Conservation (phyloP, 2,888 invertebrate genomes). For the Aleiodes alternator region DNA sequence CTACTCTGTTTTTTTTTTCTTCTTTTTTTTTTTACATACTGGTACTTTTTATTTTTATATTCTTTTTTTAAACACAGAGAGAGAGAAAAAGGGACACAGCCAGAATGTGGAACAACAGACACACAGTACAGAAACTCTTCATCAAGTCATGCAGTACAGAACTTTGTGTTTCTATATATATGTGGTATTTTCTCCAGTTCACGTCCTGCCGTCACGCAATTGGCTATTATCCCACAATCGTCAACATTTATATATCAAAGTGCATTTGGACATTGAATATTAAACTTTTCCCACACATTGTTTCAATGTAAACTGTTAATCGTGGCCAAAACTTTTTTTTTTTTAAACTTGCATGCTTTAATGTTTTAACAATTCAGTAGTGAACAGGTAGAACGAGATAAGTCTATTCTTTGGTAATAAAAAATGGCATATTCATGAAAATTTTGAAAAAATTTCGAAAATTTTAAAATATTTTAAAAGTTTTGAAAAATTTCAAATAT, state of each 20-base stretch:
- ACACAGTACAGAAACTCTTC: constrained; percentile 34
- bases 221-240: constrained; percentile 29
- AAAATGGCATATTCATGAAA: too few relatives aligned
- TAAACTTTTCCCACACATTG: constrained; percentile 5
- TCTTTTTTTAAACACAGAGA: constrained; percentile 14
- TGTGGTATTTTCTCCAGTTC: constrained; percentile 24
- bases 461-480: too few relatives aligned
- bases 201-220: constrained; percentile 34
- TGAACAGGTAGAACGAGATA: too few relatives aligned
- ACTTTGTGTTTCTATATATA: constrained; percentile 23
- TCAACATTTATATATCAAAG: constrained; percentile 23
- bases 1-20: background rate
- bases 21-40: background rate
- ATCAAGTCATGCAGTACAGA: constrained; percentile 25
- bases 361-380: too few relatives aligned
- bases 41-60: background rate
- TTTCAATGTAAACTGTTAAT: constrained; percentile 7
- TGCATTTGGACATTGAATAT: constrained; percentile 25
- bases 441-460: too few relatives aligned
- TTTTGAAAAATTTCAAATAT: too few relatives aligned
- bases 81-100: constrained; percentile 6
- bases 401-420: too few relatives aligned
- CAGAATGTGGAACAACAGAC: constrained; percentile 34
- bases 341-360: too few relatives aligned
- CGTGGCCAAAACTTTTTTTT: constrained; percentile 10